Evolutionary conservation across 1,140 invertebrate genomes (phyloP).

Genomic region (Leptinotarsa lineolata): DNA sequence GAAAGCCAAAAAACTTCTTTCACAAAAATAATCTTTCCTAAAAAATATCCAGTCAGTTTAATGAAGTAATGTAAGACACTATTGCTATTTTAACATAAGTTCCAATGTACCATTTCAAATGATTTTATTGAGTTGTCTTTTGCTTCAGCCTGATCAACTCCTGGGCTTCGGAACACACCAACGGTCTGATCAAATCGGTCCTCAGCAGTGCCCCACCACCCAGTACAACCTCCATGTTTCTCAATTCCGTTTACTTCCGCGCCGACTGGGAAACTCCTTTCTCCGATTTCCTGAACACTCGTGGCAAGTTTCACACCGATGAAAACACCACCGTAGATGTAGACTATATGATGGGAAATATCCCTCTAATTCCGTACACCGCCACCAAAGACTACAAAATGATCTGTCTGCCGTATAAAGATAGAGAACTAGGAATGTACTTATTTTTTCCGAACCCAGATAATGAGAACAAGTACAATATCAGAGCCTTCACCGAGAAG

Average conservation of each 20-base stretch:
- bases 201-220: conserved; percentile 36
- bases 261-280: conserved; percentile 71
- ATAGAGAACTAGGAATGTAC: conserved; percentile 46
- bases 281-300: conserved; percentile 59
- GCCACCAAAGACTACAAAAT: conserved; percentile 42
- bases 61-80: too few species aligned
- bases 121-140: not conserved
- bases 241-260: conserved; percentile 77
- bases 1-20: too few species aligned
- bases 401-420: conserved; percentile 44
- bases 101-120: too few species aligned
- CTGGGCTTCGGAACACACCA: conserved; percentile 66
- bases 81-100: too few species aligned
- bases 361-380: conserved; percentile 39
- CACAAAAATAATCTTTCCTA: too few species aligned
- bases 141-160: conserved; percentile 60
- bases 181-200: conserved; percentile 64
- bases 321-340: conserved; percentile 30
- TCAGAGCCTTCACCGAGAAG: conserved; percentile 36
- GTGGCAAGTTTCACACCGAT: conserved; percentile 60
- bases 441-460: conserved; percentile 40
- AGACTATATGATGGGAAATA: conserved; percentile 41
- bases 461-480: conserved; percentile 40
- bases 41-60: too few species aligned
- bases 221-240: conserved; percentile 64